phyloP scores from a whole-genome alignment of 2,113 vertebrate genomes.

The Phocoena sinus region DNA sequence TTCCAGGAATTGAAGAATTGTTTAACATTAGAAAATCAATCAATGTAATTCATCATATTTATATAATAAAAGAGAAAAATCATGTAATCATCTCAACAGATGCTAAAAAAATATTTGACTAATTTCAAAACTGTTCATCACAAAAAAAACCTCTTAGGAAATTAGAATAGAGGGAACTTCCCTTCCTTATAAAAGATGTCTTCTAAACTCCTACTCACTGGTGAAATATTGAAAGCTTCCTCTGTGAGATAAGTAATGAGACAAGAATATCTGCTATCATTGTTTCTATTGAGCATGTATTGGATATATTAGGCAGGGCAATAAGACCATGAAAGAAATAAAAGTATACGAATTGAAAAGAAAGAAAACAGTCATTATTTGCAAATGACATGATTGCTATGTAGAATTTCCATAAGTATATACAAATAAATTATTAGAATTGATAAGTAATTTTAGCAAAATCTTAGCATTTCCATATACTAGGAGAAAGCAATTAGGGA shows the following conservation, averaged over 20 bases:
- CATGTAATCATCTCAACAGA: not conserved
- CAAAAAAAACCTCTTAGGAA: not conserved
- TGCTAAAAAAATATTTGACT: not conserved
- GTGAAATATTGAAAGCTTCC: not conserved
- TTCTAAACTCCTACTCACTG: not conserved
- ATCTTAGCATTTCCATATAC: not conserved
- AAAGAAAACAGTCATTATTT: not conserved
- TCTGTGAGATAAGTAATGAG: not conserved
- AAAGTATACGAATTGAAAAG: not conserved
- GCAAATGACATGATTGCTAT: not conserved
- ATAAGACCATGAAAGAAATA: not conserved
- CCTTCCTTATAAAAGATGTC: not conserved
- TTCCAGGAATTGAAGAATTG: not conserved
- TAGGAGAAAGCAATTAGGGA: not conserved
- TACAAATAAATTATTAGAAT: not conserved
- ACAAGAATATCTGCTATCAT: not conserved
- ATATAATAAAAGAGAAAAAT: not conserved
- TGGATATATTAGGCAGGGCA: not conserved
- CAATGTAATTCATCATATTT: not conserved
- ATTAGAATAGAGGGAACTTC: not conserved
- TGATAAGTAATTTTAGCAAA: not conserved
- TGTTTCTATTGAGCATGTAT: not conserved
- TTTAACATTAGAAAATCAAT: conserved; percentile 7
- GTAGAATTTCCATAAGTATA: not conserved
- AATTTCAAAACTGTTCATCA: not conserved